Conservation (phyloP, 1,140 invertebrate genomes). For the Neomicropteryx cornuta region DNA sequence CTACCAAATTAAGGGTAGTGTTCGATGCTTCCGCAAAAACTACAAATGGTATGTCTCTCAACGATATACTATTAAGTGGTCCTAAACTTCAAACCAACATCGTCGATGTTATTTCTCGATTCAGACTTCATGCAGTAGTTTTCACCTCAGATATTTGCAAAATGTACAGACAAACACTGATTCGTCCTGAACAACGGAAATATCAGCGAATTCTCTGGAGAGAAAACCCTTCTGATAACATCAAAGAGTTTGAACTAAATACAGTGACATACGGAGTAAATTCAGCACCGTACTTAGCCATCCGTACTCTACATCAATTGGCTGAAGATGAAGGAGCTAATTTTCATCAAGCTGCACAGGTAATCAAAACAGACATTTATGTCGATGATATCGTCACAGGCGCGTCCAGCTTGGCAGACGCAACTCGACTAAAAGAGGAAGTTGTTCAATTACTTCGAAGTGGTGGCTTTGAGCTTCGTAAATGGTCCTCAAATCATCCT, state of each 20-base stretch:
- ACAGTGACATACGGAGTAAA: conserved; percentile 32
- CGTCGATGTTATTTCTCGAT: conserved; percentile 15
- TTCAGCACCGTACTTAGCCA: conserved; percentile 24
- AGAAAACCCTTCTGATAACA: conserved; percentile 7
- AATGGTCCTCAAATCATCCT: conserved; percentile 21
- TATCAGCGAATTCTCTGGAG: conserved; percentile 34
- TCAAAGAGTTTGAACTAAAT: conserved; percentile 21
- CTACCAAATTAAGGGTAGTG: conserved; percentile 21
- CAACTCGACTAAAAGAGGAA: conserved; percentile 13
- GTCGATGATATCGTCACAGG: conserved; percentile 25
- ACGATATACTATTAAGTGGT: conserved; percentile 16
- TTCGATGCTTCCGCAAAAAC: conserved; percentile 15
- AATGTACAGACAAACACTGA: conserved; percentile 34
- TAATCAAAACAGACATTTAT: conserved; percentile 21
- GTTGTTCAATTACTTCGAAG: conserved; percentile 15
- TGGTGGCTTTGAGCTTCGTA: conserved; percentile 18
- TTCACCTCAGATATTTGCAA: conserved; percentile 25
- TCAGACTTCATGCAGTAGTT: conserved; percentile 10
- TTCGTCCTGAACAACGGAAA: conserved; percentile 13
- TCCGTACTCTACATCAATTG: conserved; percentile 18
- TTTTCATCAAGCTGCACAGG: conserved; percentile 17
- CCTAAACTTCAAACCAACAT: conserved; percentile 19
- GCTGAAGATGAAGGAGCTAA: conserved; percentile 17
- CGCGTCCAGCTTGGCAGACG: conserved; percentile 10
- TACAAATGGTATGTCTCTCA: conserved; percentile 16